Evolutionary conservation across 2,797 vertebrate genomes (phyloP).

Genomic region (Sebastes nivosus): DNA sequence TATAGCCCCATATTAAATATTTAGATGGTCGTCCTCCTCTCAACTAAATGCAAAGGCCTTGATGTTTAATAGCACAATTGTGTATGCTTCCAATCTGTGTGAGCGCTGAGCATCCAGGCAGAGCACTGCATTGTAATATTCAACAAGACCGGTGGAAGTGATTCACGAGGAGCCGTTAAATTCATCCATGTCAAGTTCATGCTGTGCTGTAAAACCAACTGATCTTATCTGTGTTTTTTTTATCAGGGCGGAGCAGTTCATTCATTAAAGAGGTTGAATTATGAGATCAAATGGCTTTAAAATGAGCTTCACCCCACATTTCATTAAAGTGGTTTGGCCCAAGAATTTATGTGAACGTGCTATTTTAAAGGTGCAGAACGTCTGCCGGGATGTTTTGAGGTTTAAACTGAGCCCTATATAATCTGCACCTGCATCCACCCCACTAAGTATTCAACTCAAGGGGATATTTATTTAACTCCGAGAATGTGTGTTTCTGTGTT

Average conservation of each 20-base stretch:
- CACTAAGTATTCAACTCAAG: not conserved
- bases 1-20: conserved; percentile 44
- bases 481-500: conserved; percentile 8
- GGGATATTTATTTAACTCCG: not conserved
- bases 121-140: conserved; percentile 45
- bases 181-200: conserved; percentile 42
- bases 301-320: conserved; percentile 3
- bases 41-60: conserved; percentile 47
- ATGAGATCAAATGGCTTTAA: conserved; percentile 41
- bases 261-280: conserved; percentile 50
- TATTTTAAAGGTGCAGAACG: conserved; percentile 24
- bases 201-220: conserved; percentile 37
- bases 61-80: conserved; percentile 54
- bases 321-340: conserved; percentile 40
- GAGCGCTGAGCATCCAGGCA: conserved; percentile 31
- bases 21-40: conserved; percentile 18
- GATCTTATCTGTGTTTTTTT: conserved; percentile 47
- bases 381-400: conserved; percentile 24
- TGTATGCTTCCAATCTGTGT: conserved; percentile 23
- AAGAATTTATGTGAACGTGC: conserved; percentile 9
- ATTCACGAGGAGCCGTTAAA: conserved; percentile 61
- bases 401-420: conserved; percentile 27
- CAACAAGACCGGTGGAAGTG: conserved; percentile 29
- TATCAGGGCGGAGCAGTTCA: conserved; percentile 30
- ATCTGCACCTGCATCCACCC: conserved; percentile 36